phyloP scores from a whole-genome alignment of 1,140 invertebrate genomes.

The Drosophila sp. region DNA sequence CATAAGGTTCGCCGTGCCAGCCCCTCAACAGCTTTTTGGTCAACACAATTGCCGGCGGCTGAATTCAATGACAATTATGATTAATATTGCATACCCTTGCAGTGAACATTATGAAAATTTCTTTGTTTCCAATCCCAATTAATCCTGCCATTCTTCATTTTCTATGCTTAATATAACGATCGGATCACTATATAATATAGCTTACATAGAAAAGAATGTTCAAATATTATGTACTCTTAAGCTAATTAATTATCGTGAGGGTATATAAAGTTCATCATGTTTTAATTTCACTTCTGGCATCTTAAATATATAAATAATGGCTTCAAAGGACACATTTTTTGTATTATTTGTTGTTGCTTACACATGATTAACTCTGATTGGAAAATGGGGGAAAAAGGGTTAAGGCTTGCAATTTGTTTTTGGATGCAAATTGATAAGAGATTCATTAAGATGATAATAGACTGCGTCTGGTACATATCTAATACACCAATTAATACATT shows the following conservation, averaged over 20 bases:
- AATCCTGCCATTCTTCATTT: no score
- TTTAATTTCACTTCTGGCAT: not conserved
- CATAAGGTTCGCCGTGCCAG: not conserved
- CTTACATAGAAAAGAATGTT: no score
- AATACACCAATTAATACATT: not conserved
- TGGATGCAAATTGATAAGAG: not conserved
- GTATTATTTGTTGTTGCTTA: not conserved
- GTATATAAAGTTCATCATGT: no score
- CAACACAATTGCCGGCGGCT: not conserved
- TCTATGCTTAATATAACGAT: no score
- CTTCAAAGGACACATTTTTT: not conserved
- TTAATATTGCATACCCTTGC: conserved; percentile 4
- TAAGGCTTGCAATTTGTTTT: not conserved
- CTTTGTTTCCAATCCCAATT: no score
- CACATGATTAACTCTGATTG: not conserved
- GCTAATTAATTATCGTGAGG: no score
- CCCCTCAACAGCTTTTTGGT: not conserved
- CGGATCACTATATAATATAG: no score
- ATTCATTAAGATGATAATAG: not conserved
- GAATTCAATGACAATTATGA: conserved; percentile 19
- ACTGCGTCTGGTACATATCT: not conserved
- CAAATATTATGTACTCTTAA: no score
- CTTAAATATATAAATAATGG: not conserved
- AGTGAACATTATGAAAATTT: not conserved
- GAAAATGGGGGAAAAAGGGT: not conserved